Percentiles rank a stretch among this genome's conserved stretches.
These are phyloP conservation scores for Taenioides sp. DNA, from an alignment of 2,797 vertebrate species.

Conservation along the genomic window DNA sequence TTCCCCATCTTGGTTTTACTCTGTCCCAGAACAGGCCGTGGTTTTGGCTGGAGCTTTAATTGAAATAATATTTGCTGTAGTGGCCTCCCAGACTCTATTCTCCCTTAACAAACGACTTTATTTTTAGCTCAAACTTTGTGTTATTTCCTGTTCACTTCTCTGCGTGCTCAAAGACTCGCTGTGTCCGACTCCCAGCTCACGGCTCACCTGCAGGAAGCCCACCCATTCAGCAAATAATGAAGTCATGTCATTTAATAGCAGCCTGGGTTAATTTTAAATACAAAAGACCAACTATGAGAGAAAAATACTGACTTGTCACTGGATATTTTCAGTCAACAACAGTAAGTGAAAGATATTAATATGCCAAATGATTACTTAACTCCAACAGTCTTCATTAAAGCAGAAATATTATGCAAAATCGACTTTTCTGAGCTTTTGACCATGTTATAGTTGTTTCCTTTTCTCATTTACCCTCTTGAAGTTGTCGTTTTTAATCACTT, in stretches of 20 bases:
- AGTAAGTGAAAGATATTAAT: not conserved
- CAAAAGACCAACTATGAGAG: constrained; percentile 2
- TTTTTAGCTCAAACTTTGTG: constrained; percentile 76
- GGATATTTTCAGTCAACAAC: not conserved
- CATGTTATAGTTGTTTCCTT: no score
- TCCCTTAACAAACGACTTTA: constrained; percentile 77
- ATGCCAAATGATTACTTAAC: no score
- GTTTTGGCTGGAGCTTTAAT: constrained; percentile 70
- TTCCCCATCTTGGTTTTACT: constrained; percentile 25
- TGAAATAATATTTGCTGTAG: constrained; percentile 79
- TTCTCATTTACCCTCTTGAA: no score
- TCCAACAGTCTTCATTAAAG: no score
- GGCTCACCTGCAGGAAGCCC: constrained; percentile 17
- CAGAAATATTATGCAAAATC: no score
- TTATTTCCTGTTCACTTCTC: constrained; percentile 74
- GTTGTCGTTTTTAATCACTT: no score
- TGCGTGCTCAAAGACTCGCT: constrained; percentile 40
- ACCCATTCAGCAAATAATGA: constrained; percentile 12
- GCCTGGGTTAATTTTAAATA: not conserved
- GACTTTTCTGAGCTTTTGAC: no score
- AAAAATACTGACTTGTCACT: not conserved
- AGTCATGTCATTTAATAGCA: not conserved
- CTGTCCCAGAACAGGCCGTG: constrained; percentile 48
- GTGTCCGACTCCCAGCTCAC: constrained; percentile 29
- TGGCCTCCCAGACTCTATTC: constrained; percentile 68